Conservation (phyloP, 1,140 invertebrate genomes). For the Trachymyrmex cornetzi region DNA sequence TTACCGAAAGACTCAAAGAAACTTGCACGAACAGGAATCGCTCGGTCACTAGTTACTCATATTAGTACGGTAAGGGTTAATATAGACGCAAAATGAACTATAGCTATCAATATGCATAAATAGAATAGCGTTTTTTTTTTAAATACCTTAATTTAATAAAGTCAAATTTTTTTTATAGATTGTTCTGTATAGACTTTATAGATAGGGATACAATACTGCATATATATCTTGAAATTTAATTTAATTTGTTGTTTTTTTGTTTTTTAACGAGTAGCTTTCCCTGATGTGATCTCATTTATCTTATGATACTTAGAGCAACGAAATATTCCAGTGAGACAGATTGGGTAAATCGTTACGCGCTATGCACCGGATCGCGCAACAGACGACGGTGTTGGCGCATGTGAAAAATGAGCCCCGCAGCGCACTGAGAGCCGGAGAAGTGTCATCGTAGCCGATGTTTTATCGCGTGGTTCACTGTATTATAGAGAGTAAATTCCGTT, state of each 20-base stretch:
- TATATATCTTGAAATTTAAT: conserved; percentile 15
- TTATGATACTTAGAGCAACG: conserved; percentile 25
- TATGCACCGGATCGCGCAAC: conserved; percentile 30
- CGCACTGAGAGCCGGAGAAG: conserved; percentile 30
- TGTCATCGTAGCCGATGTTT: conserved; percentile 59
- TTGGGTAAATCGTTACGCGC: conserved; percentile 44
- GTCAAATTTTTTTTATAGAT: background rate
- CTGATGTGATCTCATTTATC: conserved; percentile 10
- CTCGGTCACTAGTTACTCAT: no score
- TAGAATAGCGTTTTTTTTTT: no score
- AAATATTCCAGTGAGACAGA: conserved; percentile 32
- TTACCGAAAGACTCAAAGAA: no score
- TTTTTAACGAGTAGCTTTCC: background rate
- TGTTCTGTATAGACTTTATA: background rate
- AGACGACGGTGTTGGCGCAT: conserved; percentile 23
- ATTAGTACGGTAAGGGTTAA: no score
- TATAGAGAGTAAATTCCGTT: conserved; percentile 59
- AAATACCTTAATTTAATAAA: background rate
- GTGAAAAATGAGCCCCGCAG: conserved; percentile 52
- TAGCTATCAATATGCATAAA: background rate
- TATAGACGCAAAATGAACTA: background rate
- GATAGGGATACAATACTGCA: background rate
- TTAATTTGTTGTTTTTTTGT: background rate
- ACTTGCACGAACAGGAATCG: no score
- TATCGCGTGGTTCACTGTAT: conserved; percentile 45